Conservation (phyloP, 2,113 vertebrate species). For the Peromyscus leucopus region DNA sequence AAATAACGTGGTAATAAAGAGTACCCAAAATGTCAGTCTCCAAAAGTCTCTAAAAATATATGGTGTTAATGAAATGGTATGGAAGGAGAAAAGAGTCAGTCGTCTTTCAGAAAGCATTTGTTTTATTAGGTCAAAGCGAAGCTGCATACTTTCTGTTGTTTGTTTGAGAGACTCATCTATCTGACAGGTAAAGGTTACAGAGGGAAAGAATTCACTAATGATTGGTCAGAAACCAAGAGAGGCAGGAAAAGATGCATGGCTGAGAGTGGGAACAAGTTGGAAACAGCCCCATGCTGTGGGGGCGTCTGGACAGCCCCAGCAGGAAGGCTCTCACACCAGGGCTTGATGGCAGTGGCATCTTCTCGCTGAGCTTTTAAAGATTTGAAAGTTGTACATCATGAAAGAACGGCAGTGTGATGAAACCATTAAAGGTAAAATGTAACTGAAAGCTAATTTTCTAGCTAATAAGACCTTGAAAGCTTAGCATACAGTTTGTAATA, state of each 20-base stretch:
- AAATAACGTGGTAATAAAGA: constrained; percentile 24
- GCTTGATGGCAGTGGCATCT: neutral
- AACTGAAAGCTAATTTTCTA: constrained; percentile 19
- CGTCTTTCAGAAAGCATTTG: neutral
- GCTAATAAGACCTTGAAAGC: neutral
- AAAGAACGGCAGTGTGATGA: constrained; percentile 13
- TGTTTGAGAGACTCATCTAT: neutral
- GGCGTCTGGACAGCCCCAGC: neutral
- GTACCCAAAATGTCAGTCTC: neutral
- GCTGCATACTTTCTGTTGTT: neutral
- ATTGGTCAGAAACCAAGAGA: neutral
- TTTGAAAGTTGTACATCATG: constrained; percentile 23
- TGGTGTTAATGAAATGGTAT: neutral
- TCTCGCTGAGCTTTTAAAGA: constrained; percentile 25
- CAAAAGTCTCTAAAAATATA: neutral
- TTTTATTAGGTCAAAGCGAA: neutral
- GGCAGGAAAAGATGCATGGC: neutral
- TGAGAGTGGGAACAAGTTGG: neutral
- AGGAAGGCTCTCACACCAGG: neutral
- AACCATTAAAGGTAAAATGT: constrained; percentile 16
- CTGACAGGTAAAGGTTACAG: constrained; percentile 14
- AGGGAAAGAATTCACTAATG: constrained; percentile 9
- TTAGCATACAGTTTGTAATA: neutral
- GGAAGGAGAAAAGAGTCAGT: neutral
- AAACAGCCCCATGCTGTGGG: neutral